Evolutionary conservation across 2,888 invertebrate species (phyloP).

Genomic region (Drosophila lutescens): DNA sequence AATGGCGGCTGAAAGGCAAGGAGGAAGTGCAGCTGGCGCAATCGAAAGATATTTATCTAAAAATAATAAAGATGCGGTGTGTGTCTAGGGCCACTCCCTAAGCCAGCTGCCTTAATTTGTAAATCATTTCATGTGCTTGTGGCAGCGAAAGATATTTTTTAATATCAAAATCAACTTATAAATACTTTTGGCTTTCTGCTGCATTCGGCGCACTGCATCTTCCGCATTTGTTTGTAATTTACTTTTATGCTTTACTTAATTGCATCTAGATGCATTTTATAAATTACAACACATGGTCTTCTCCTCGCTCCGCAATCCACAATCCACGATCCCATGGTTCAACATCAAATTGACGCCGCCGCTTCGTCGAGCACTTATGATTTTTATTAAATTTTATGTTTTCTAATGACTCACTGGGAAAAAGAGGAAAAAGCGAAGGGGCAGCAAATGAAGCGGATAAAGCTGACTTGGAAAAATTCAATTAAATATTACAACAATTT

Average conservation of each 20-base stretch:
- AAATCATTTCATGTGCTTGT: conserved; percentile 55
- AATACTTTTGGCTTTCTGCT: conserved; percentile 40
- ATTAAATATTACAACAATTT: conserved; percentile 81
- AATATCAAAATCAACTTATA: conserved; percentile 73
- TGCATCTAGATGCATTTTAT: conserved; percentile 81
- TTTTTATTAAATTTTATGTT: conserved; percentile 73
- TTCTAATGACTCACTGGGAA: conserved; percentile 67
- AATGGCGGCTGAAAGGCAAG: conserved; percentile 17
- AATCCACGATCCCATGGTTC: conserved; percentile 17
- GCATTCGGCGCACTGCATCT: conserved; percentile 49
- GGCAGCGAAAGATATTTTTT: conserved; percentile 44
- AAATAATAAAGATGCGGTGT: conserved; percentile 69
- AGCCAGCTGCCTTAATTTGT: conserved; percentile 73
- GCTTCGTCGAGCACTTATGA: conserved; percentile 64
- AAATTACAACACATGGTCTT: conserved; percentile 69
- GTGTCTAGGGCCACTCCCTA: conserved; percentile 34
- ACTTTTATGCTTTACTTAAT: conserved; percentile 81
- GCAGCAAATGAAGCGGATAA: conserved; percentile 64
- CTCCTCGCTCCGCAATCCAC: conserved; percentile 7
- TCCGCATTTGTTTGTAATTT: conserved; percentile 80
- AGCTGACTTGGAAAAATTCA: conserved; percentile 68
- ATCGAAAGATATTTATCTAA: conserved; percentile 81
- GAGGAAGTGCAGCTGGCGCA: conserved; percentile 48
- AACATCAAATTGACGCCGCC: conserved; percentile 54
- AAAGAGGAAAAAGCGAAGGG: not conserved